phyloP scores from a whole-genome alignment of 2,888 invertebrate genomes.

The Lathronympha strigana region DNA sequence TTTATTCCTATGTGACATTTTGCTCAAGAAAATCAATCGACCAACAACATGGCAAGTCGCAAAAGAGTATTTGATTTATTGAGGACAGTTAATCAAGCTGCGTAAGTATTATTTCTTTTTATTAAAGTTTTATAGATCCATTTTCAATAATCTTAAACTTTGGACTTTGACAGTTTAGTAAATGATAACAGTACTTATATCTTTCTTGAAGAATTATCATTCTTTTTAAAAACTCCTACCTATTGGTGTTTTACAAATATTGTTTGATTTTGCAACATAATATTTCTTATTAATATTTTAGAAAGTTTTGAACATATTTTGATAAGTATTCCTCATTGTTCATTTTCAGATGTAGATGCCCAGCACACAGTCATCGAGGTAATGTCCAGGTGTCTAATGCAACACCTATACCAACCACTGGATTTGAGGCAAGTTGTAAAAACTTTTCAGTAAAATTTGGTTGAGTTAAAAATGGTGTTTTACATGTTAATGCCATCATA shows the following conservation, averaged over 20 bases:
- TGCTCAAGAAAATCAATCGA: background rate
- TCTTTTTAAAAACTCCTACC: too few relatives aligned
- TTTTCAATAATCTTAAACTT: too few relatives aligned
- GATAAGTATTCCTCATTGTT: background rate
- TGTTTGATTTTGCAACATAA: background rate
- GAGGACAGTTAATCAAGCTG: slow-evolving; percentile 85
- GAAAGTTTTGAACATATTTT: background rate
- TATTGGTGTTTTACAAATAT: background rate
- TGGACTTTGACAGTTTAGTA: too few relatives aligned
- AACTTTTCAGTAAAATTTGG: background rate
- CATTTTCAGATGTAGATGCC: slow-evolving; percentile 88
- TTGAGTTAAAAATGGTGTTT: too few relatives aligned
- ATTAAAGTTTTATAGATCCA: too few relatives aligned
- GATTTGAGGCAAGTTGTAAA: slow-evolving; percentile 86
- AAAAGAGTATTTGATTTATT: slow-evolving; percentile 87
- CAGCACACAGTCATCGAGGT: slow-evolving; percentile 88
- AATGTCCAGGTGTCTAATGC: slow-evolving; percentile 78
- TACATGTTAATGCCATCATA: too few relatives aligned
- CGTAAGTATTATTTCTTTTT: slow-evolving; percentile 81
- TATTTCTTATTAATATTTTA: too few relatives aligned
- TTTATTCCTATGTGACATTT: background rate
- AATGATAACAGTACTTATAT: too few relatives aligned
- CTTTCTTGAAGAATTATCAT: too few relatives aligned
- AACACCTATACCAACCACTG: slow-evolving; percentile 87
- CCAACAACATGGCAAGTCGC: slow-evolving; percentile 69